These are phyloP conservation scores for Meganola albula DNA, from an alignment of 2,888 invertebrate genomes.

Conservation along the genomic window DNA sequence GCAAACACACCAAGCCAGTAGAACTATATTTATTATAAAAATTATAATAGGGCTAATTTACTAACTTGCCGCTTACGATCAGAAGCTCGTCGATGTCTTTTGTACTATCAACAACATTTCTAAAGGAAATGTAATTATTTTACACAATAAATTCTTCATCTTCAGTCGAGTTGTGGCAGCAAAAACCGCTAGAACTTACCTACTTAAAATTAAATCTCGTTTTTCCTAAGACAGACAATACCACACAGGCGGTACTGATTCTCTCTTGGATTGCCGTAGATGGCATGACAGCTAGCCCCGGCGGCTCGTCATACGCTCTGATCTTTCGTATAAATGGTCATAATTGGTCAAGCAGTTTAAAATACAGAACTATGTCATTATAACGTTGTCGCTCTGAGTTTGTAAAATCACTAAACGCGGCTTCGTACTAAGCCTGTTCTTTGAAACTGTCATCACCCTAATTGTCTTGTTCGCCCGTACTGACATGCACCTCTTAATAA, in stretches of 20 bases:
- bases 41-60: too few relatives aligned
- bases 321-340: slow-evolving; percentile 66
- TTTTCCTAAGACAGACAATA: slow-evolving; percentile 56
- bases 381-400: slow-evolving; percentile 41
- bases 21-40: too few relatives aligned
- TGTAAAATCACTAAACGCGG: slow-evolving; percentile 26
- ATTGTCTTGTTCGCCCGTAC: slow-evolving; percentile 26
- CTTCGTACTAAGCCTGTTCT: slow-evolving; percentile 16
- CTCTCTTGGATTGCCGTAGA: slow-evolving; percentile 63
- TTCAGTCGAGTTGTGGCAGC: too few relatives aligned
- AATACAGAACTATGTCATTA: slow-evolving; percentile 55
- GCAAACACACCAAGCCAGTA: too few relatives aligned
- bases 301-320: slow-evolving; percentile 55
- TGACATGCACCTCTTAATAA: slow-evolving; percentile 28
- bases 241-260: slow-evolving; percentile 57
- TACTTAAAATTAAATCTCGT: slow-evolving; percentile 41
- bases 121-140: slow-evolving; percentile 54
- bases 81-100: too few relatives aligned
- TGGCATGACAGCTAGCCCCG: slow-evolving; percentile 51
- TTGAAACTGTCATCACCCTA: slow-evolving; percentile 22
- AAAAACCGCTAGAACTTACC: too few relatives aligned
- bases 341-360: slow-evolving; percentile 62
- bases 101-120: too few relatives aligned
- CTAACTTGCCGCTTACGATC: too few relatives aligned
- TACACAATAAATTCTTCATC: too few relatives aligned